Percentiles rank a stretch among this genome's conserved stretches.
Conservation (phyloP, 1,140 invertebrate genomes). For the Bilobella aurantiaca region DNA sequence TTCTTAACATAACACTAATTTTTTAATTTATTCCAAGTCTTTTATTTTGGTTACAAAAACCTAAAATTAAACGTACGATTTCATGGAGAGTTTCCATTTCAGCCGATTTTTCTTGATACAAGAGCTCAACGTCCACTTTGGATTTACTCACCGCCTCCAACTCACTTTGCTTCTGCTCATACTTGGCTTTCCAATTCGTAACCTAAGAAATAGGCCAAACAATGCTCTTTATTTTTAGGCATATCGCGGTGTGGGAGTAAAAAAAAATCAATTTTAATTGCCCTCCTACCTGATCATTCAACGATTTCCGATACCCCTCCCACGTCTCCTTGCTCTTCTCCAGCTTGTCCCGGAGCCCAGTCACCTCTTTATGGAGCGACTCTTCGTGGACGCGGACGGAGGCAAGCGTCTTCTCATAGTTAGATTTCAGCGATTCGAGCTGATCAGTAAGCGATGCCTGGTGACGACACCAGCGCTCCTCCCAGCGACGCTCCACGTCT, state of each 20-base stretch:
- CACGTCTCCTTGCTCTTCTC: conserved; percentile 6
- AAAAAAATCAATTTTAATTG: not conserved
- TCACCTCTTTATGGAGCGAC: conserved; percentile 13
- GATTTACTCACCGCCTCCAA: not conserved
- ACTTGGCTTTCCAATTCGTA: conserved; percentile 6
- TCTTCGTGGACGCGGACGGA: conserved; percentile 11
- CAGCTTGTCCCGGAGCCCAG: not conserved
- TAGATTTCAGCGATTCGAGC: conserved; percentile 12
- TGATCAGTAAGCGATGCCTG: conserved; percentile 17
- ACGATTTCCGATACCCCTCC: not conserved
- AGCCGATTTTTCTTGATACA: conserved; percentile 16
- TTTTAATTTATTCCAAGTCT: too few species aligned
- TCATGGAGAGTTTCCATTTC: conserved; percentile 19
- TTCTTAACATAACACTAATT: too few species aligned
- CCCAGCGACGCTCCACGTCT: conserved; percentile 15
- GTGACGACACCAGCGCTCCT: conserved; percentile 19
- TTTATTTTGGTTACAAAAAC: too few species aligned
- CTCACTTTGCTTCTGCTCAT: conserved; percentile 5
- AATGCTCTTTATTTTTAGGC: too few species aligned
- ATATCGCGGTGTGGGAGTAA: too few species aligned
- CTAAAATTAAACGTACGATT: not conserved
- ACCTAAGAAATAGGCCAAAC: not conserved
- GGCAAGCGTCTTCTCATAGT: conserved; percentile 15
- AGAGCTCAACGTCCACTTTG: conserved; percentile 17
- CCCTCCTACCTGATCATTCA: conserved; percentile 9